Evolutionary conservation across 2,888 invertebrate species (phyloP).

Genomic region (Phytoseiulus persimilis): DNA sequence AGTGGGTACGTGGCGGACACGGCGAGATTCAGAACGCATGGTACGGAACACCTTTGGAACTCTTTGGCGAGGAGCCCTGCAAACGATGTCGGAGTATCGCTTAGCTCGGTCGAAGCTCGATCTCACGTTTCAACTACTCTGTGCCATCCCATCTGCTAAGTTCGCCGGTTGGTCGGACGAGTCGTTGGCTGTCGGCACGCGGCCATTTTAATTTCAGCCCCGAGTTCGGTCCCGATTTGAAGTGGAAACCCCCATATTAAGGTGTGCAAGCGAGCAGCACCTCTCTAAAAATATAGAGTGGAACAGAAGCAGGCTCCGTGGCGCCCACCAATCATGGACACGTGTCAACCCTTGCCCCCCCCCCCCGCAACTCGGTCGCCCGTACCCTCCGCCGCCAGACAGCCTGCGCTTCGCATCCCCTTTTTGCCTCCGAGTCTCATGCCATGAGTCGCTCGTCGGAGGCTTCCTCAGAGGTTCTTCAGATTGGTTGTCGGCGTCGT

Average conservation of each 20-base stretch:
- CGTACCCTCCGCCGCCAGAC: background rate
- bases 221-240: background rate
- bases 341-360: slow-evolving; percentile 5
- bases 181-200: background rate
- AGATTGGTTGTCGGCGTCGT: background rate
- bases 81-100: background rate
- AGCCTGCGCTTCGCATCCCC: background rate
- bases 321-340: background rate
- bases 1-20: too few relatives aligned
- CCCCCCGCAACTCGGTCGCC: background rate
- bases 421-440: background rate
- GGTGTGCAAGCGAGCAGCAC: slow-evolving; percentile 5
- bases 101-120: background rate
- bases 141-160: background rate
- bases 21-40: too few relatives aligned
- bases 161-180: background rate
- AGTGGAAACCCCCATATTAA: background rate
- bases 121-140: background rate
- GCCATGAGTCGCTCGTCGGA: background rate
- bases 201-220: background rate
- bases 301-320: background rate
- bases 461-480: background rate
- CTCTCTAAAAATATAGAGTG: background rate
- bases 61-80: background rate
- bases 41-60: background rate